Conservation (phyloP, 2,113 vertebrate species). For the Pachypanchax playfairii region DNA sequence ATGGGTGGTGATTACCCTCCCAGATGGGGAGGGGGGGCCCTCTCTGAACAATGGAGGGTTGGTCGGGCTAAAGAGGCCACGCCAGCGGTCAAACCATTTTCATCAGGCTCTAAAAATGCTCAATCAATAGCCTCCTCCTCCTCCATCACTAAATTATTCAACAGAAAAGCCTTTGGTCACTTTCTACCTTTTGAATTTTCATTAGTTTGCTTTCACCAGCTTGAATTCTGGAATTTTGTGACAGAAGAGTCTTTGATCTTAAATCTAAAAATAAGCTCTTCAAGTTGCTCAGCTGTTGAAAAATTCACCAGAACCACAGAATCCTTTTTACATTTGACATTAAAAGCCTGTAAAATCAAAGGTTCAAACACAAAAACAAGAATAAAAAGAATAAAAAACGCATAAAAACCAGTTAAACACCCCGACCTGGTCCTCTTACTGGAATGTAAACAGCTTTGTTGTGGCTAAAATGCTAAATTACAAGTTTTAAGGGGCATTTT, state of each 20-base stretch:
- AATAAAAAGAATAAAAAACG: not conserved
- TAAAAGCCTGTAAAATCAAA: conserved; percentile 63
- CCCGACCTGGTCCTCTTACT: conserved; percentile 49
- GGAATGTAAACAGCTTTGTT: conserved; percentile 43
- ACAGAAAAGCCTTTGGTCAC: conserved; percentile 74
- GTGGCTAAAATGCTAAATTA: conserved; percentile 36
- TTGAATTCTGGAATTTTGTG: conserved; percentile 72
- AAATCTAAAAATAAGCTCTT: conserved; percentile 58
- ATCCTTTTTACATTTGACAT: conserved; percentile 48
- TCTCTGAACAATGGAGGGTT: conserved; percentile 56
- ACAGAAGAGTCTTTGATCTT: conserved; percentile 65
- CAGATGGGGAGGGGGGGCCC: conserved; percentile 74
- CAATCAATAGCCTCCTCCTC: conserved; percentile 87
- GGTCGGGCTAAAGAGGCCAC: conserved; percentile 75
- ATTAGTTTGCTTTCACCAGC: conserved; percentile 83
- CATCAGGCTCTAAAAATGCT: conserved; percentile 83
- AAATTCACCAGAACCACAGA: conserved; percentile 54
- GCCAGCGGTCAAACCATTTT: conserved; percentile 83
- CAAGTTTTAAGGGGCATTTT: conserved; percentile 31
- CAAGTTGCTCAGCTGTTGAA: conserved; percentile 42
- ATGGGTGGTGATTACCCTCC: conserved; percentile 82
- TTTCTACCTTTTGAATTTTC: conserved; percentile 67
- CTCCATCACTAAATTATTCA: conserved; percentile 91
- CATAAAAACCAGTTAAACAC: conserved; percentile 51
- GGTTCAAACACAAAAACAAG: conserved; percentile 46